Percentiles rank a stretch among this genome's conserved stretches.
Evolutionary conservation across 2,797 vertebrate genomes (phyloP).

Genomic region (Syndactyla subalaris): DNA sequence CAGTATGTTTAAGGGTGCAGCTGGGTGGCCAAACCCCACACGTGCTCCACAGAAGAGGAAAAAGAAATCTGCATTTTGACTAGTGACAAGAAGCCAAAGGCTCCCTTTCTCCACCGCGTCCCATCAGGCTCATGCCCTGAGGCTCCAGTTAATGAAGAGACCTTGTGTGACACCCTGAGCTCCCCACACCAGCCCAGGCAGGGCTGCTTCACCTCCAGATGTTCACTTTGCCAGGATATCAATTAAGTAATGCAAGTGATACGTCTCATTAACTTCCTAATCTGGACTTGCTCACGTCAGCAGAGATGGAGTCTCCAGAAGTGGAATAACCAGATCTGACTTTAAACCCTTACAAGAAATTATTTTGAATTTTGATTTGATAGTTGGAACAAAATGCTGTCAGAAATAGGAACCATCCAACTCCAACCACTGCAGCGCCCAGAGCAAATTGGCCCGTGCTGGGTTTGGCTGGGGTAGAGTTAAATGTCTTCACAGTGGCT

Average conservation of each 20-base stretch:
- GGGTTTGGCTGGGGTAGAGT: not conserved
- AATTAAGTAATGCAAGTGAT: not conserved
- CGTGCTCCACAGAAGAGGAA: not conserved
- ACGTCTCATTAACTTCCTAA: not conserved
- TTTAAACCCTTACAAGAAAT: not conserved
- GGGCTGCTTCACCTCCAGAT: not conserved
- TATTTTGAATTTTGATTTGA: not conserved
- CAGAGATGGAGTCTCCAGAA: not conserved
- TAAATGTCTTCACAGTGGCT: not conserved
- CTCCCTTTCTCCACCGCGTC: not conserved
- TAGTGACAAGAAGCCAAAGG: not conserved
- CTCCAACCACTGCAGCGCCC: not conserved
- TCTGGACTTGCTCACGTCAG: not conserved
- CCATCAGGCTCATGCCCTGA: not conserved
- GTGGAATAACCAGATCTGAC: not conserved
- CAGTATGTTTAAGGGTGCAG: accelerated
- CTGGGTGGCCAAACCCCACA: not conserved
- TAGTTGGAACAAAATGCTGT: not conserved
- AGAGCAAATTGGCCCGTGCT: not conserved
- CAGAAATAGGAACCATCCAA: not conserved
- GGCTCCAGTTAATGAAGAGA: not conserved
- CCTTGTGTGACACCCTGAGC: not conserved
- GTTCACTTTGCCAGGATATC: not conserved
- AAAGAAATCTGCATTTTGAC: not conserved
- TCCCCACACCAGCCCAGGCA: not conserved